Evolutionary conservation across 2,888 invertebrate species (phyloP).

Genomic region (Epinotia brunnichana): DNA sequence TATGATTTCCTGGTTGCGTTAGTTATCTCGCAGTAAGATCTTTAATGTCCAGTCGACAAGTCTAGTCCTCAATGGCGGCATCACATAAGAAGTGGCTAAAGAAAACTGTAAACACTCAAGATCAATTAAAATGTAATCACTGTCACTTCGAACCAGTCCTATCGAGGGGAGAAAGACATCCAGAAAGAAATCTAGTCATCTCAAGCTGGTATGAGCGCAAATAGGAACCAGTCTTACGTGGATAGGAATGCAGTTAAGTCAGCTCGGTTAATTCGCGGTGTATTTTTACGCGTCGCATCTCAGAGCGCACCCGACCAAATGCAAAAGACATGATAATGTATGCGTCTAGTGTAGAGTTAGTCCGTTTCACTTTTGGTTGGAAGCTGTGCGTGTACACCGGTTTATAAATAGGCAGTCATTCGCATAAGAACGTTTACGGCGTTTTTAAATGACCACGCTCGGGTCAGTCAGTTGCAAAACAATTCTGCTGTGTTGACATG

Average conservation of each 20-base stretch:
- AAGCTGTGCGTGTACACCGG: slow-evolving; percentile 30
- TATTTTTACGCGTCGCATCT: slow-evolving; percentile 38
- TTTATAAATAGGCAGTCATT: slow-evolving; percentile 36
- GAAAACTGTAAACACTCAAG: not conserved
- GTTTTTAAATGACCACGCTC: slow-evolving; percentile 32
- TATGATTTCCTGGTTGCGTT: slow-evolving; percentile 8
- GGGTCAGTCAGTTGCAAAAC: slow-evolving; percentile 9
- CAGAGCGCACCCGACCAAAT: not conserved
- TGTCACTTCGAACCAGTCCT: not conserved
- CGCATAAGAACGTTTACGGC: slow-evolving; percentile 33
- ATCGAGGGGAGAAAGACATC: slow-evolving; percentile 17
- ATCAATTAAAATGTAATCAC: not conserved
- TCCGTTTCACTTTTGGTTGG: not conserved
- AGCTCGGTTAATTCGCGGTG: slow-evolving; percentile 35
- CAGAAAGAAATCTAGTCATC: slow-evolving; percentile 19
- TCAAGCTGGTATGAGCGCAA: slow-evolving; percentile 4
- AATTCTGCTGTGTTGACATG: not conserved
- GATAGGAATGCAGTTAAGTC: slow-evolving; percentile 36
- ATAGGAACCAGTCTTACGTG: slow-evolving; percentile 26
- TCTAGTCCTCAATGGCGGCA: not conserved
- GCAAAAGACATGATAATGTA: not conserved
- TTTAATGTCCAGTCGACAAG: not conserved
- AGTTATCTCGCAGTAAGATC: slow-evolving; percentile 3
- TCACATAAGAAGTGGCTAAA: not conserved
- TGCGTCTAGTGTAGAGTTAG: not conserved